Base-by-base conservation (phyloP, 2,888 invertebrate genomes). In the Lochmaea capreae region DNA sequence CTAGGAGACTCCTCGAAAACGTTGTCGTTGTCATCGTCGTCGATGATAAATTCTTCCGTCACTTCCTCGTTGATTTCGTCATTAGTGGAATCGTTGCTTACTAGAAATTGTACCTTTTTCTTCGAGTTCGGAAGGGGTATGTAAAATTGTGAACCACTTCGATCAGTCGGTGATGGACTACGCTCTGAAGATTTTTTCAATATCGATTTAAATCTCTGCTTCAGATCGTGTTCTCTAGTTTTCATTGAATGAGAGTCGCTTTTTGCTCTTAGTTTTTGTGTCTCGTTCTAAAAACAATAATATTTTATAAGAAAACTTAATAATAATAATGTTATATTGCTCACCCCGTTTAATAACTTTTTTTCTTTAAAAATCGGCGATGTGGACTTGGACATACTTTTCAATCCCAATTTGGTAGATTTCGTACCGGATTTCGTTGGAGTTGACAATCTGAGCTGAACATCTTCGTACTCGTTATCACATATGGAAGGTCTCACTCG, bases 61-160 rank as follows among this genome's bases (percentile, higher is more conserved):
- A 16, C 26, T 57, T 74, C 70, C 3, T 52, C 66, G 42, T 54
- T 59, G 18, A 22, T 66, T 52, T 72, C 61, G 11, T 70, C 70
- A 3, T 11, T 18, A 26, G n/a, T 65, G 8, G 65, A 71, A 49
- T 90, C 91, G 82, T 89, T 92, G 88, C 92, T 92, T 63, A 93
- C 92, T 82, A 92, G 88, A 88, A 93, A 93, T 85, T 93, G 92
- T 76, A 93, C 93, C 92, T 91, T 89, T 92, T 93, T 84, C 83
- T 93, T 89, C 77, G 81, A 81, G 65, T 78, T 76, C 72, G 87
- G 88, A 81, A 90, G 90, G 46, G 91, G 92, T 77, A 92, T 86
- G 87, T 92, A 92, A 88, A 92, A 92, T 79, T 91, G 90, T 70
- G 92, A 91, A 79, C 87, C 86, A 80, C 83, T 84, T 83, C 83